A percentile compares a stretch with the other conserved stretches of the same genome.
phyloP scores from a whole-genome alignment of 2,113 vertebrate genomes.

The Reinhardtius hippoglossoides region DNA sequence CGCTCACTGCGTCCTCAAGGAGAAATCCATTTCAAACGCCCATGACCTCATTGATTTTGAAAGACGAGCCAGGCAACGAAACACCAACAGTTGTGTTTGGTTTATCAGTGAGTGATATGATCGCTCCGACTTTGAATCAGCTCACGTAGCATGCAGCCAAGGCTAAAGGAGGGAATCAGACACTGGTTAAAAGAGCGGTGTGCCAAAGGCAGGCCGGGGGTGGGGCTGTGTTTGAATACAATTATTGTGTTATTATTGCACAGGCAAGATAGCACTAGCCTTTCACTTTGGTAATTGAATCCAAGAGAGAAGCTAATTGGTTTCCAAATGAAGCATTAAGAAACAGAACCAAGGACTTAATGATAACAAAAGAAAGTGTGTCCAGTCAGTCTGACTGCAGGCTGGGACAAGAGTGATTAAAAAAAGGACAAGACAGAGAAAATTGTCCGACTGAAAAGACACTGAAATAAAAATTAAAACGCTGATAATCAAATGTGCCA shows the following conservation, averaged over 20 bases:
- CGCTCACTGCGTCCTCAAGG: slow-evolving; percentile 36
- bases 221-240: slow-evolving; percentile 44
- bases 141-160: slow-evolving; percentile 22
- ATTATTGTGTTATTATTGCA: slow-evolving; percentile 69
- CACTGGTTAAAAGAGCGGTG: slow-evolving; percentile 42
- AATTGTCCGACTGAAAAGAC: slow-evolving; percentile 12
- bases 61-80: slow-evolving; percentile 14
- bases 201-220: slow-evolving; percentile 23
- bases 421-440: slow-evolving; percentile 37
- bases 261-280: slow-evolving; percentile 57
- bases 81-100: slow-evolving; percentile 47
- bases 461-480: slow-evolving; percentile 23
- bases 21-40: slow-evolving; percentile 56
- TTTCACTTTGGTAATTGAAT: slow-evolving; percentile 73
- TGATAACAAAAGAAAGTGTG: slow-evolving; percentile 53
- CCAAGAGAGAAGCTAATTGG: slow-evolving; percentile 65
- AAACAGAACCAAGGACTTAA: slow-evolving; percentile 54
- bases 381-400: slow-evolving; percentile 30
- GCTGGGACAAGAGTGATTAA: slow-evolving; percentile 32
- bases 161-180: slow-evolving; percentile 30
- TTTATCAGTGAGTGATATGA: slow-evolving; percentile 56
- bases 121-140: slow-evolving; percentile 40
- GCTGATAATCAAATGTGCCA: slow-evolving; percentile 19
- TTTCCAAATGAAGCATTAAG: slow-evolving; percentile 71
- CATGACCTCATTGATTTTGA: slow-evolving; percentile 48